Evolutionary conservation across 2,888 invertebrate genomes (phyloP), one percentile per base, ranked within the genome.

Genomic region (Cerastoderma edule): DNA sequence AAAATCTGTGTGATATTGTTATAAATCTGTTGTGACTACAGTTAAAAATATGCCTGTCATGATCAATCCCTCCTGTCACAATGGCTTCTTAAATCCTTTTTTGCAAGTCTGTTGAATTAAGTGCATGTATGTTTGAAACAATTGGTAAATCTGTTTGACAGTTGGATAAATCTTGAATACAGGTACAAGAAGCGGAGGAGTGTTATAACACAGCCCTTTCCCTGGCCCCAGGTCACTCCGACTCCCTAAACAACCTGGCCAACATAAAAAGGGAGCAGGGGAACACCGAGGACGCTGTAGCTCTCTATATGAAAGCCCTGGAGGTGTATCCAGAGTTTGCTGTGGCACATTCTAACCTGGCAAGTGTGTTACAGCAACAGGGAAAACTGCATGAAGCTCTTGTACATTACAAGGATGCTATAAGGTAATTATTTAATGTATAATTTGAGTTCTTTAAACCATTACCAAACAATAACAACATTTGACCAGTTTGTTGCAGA

Each of bases 181-280:
- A 93, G 93, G 97, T 97, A 54, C 94, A 95, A 76, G 98, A 99
- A 93, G 98, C 99, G 3, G 99, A 99, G 93, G 98, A 98, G 92
- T 98, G 98, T 92, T 99, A 99, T 94, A 98, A 98, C 92, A 97
- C 97, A 67, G 99, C 99, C 28, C 94, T 99, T 71, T 95, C 96
- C 69, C 94, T 99, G 68, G 98, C 98, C 91, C 98, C 99, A 1
- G 96, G 97, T 35, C 99, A 99, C 93, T 99, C 99, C 13, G 99
- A 99, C 94, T 99, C 99, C 19, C 95, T 99, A 68, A 99, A 99
- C 93, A 99, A 99, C 94, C 89, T 95, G 85, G 99, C 99, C 77
- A 99, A 99, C 93, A 99, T 99, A 90, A 99, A 99, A 93, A 95
- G 99, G 63, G 99, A 99, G 93, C 99, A 99, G 93, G 99, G 99